Conservation (phyloP, 2,797 vertebrate species). For the Urosaurus nigricauda region DNA sequence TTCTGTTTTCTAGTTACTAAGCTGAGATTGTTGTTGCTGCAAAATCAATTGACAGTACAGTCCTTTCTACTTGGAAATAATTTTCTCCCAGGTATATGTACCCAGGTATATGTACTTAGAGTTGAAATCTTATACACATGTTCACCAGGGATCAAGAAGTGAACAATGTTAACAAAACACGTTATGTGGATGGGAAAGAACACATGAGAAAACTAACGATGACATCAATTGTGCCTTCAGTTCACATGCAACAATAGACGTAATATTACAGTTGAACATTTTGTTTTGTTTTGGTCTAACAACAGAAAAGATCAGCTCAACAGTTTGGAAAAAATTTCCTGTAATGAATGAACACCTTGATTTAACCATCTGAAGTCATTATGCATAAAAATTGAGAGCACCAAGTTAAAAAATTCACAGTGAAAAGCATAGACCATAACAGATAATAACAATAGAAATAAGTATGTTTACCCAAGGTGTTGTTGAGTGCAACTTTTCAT, state of each 20-base stretch:
- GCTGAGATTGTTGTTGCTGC: background rate
- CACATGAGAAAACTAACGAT: slow-evolving; percentile 3
- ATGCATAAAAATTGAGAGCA: slow-evolving; percentile 65
- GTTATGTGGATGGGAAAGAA: background rate
- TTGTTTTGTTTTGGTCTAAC: slow-evolving; percentile 15
- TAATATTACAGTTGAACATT: slow-evolving; percentile 12
- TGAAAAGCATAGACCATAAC: slow-evolving; percentile 57
- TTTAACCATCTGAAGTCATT: slow-evolving; percentile 64
- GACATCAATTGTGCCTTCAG: slow-evolving; percentile 43
- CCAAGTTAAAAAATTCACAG: slow-evolving; percentile 69
- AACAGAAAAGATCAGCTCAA: slow-evolving; percentile 55
- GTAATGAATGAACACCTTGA: slow-evolving; percentile 65
- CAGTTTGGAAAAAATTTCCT: slow-evolving; percentile 53
- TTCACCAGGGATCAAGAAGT: background rate
- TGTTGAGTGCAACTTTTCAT: slow-evolving; percentile 53
- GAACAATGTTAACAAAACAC: background rate
- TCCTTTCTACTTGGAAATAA: background rate
- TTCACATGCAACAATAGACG: slow-evolving; percentile 35
- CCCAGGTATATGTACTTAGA: background rate
- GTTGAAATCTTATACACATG: background rate
- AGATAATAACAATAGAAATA: slow-evolving; percentile 58
- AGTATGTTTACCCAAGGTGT: slow-evolving; percentile 48
- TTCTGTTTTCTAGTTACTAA: background rate
- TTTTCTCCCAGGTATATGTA: background rate
- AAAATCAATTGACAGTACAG: background rate